Percentiles rank a stretch among this genome's conserved stretches.
phyloP scores from a whole-genome alignment of 2,888 invertebrate genomes.

The Neoascia interrupta region DNA sequence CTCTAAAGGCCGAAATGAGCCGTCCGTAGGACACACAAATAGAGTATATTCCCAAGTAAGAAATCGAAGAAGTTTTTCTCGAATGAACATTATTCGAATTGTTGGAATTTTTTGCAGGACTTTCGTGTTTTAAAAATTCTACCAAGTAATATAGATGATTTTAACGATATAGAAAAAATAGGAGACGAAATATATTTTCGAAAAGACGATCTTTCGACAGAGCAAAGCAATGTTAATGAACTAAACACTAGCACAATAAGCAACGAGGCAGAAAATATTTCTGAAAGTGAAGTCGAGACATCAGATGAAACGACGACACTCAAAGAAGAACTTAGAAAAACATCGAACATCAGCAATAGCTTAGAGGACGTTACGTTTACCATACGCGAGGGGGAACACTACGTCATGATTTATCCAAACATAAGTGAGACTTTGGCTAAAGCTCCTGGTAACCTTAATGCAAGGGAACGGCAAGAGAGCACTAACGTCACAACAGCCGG shows the following conservation, averaged over 20 bases:
- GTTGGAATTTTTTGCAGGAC: slow-evolving; percentile 68
- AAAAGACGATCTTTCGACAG: slow-evolving; percentile 62
- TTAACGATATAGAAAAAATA: slow-evolving; percentile 71
- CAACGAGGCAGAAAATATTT: background rate
- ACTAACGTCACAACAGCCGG: too few relatives aligned
- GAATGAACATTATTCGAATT: too few relatives aligned
- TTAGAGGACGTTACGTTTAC: slow-evolving; percentile 70
- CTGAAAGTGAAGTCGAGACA: background rate
- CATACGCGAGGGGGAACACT: slow-evolving; percentile 72
- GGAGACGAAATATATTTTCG: slow-evolving; percentile 72
- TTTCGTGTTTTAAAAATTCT: slow-evolving; percentile 72
- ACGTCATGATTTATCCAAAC: slow-evolving; percentile 58
- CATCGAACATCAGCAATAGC: slow-evolving; percentile 37
- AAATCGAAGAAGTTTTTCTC: too few relatives aligned
- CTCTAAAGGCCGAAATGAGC: slow-evolving; percentile 25
- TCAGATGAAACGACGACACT: slow-evolving; percentile 8
- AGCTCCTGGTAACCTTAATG: slow-evolving; percentile 16
- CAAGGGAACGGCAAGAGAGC: too few relatives aligned
- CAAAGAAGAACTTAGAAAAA: slow-evolving; percentile 6
- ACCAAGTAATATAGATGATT: slow-evolving; percentile 71
- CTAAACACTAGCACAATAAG: slow-evolving; percentile 12
- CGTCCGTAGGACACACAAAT: slow-evolving; percentile 42
- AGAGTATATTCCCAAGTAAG: slow-evolving; percentile 73
- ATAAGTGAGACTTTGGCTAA: slow-evolving; percentile 28
- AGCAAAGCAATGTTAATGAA: slow-evolving; percentile 20